phyloP scores from a whole-genome alignment of 2,797 vertebrate species.

The Enteromius fasciolatus region DNA sequence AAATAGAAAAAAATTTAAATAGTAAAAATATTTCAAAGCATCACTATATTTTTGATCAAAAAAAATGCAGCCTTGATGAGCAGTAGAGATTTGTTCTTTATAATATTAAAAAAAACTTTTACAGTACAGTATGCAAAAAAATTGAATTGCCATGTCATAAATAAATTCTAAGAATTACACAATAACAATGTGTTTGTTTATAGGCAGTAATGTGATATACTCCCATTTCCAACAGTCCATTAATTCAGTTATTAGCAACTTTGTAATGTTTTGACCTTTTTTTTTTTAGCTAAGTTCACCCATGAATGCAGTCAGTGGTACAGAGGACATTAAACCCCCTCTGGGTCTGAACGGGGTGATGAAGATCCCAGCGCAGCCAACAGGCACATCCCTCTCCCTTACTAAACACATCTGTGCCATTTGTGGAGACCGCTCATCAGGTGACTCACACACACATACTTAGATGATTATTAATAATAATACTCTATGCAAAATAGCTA shows the following conservation, averaged over 20 bases:
- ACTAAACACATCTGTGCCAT: constrained; percentile 74
- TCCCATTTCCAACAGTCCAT: neutral
- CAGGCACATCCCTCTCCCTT: constrained; percentile 86
- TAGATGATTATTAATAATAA: neutral
- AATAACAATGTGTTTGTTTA: neutral
- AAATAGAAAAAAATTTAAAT: neutral
- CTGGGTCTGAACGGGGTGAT: constrained; percentile 96
- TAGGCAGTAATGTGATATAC: neutral
- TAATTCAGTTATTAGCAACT: neutral
- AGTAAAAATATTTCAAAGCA: neutral
- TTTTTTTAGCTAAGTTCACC: constrained; percentile 91
- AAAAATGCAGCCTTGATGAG: neutral
- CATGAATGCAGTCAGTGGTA: constrained; percentile 95
- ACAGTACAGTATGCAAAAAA: neutral
- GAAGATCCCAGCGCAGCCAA: constrained; percentile 93
- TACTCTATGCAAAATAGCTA: neutral
- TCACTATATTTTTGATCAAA: neutral
- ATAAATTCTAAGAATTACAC: neutral
- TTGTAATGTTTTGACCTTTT: constrained; percentile 49
- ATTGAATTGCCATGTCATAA: neutral
- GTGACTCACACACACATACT: constrained; percentile 70
- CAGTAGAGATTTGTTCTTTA: neutral
- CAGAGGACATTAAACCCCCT: constrained; percentile 97
- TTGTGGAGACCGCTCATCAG: constrained; percentile 78
- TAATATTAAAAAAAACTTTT: neutral